phyloP scores from a whole-genome alignment of 2,797 vertebrate species.

The Caiman crocodilus region DNA sequence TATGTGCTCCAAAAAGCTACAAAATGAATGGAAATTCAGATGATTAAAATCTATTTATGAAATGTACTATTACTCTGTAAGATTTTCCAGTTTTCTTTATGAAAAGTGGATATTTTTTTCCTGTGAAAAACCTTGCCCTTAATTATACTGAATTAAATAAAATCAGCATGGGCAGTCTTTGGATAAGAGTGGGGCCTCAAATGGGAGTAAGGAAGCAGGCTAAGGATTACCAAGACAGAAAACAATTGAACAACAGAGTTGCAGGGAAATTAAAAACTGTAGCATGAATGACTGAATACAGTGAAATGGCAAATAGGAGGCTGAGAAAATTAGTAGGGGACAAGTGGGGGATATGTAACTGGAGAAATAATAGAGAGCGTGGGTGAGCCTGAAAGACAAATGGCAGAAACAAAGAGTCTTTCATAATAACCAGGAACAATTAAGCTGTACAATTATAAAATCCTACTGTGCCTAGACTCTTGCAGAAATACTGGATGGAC shows the following conservation, averaged over 20 bases:
- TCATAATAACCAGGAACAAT: constrained; percentile 14
- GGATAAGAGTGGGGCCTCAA: constrained; percentile 55
- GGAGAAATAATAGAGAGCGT: constrained; percentile 32
- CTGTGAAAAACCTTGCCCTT: constrained; percentile 1
- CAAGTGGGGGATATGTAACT: neutral
- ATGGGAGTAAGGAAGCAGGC: constrained; percentile 37
- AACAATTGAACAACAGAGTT: constrained; percentile 22
- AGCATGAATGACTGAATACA: neutral
- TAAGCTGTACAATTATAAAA: constrained; percentile 52
- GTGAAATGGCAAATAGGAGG: constrained; percentile 41
- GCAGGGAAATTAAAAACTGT: constrained; percentile 16
- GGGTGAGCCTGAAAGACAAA: constrained; percentile 60
- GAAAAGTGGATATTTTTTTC: neutral
- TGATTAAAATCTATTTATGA: neutral
- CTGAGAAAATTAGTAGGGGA: constrained; percentile 26
- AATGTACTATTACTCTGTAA: neutral
- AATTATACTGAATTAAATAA: constrained; percentile 52
- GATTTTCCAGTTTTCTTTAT: constrained; percentile 2
- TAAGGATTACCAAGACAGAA: constrained; percentile 47
- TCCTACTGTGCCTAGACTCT: neutral
- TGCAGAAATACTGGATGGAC: neutral
- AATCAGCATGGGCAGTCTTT: constrained; percentile 46
- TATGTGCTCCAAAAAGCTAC: neutral
- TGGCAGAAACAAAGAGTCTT: constrained; percentile 46
- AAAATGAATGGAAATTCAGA: neutral